Base-by-base conservation (phyloP, 37 sponge, comb jelly and placozoan species). In the Oopsacas minuta region DNA sequence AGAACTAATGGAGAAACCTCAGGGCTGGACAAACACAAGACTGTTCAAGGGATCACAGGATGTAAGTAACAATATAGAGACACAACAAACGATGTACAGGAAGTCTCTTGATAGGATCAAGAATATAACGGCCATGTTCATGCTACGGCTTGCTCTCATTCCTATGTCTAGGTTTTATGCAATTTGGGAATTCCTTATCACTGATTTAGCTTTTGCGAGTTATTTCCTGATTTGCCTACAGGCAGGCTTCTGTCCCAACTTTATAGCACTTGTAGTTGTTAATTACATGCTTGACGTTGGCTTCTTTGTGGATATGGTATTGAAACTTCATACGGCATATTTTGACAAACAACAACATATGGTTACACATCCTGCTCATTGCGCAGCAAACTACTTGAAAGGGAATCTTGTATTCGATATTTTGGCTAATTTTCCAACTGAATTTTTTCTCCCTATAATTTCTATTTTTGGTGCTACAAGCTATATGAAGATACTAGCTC, bases 321-420 rank as follows among this genome's bases (percentile, higher is more conserved):
- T 90, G 46, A 90, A 90, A 85, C 23, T 90, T 22, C 88, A 90
- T 83, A 90, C 92, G 20, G 87, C 87, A 23, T 90, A 83, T 52
- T 92, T 87, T 81, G 83, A 81, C 37, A 34, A 0, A 28, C 83
- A 92, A 17, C 88, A 88, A 15, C 69, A 85, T 0, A 86, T 92
- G 38, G 82, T 92, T 38, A 92, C 90, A 37, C 52, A 86, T 7
- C 90, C 90, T 36, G 36, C 84, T 12, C 84, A 53, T 15, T 90
- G 92, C 87, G 92, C 92, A 36, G 81, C 51, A 22, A 86, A 92
- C 83, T 92, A 92, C 87, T 38, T 92, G 81, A 90, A 85, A 90
- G 89, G 52, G n/a, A 90, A 86, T 52, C 87, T 92, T 38, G 53
- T 86, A 17, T 35, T 90, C 12, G 92, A 92, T 82, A 49, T 88